Percentiles rank a stretch among this genome's conserved stretches.
Conservation (phyloP, 2,113 vertebrate genomes). For the Apus apus region DNA sequence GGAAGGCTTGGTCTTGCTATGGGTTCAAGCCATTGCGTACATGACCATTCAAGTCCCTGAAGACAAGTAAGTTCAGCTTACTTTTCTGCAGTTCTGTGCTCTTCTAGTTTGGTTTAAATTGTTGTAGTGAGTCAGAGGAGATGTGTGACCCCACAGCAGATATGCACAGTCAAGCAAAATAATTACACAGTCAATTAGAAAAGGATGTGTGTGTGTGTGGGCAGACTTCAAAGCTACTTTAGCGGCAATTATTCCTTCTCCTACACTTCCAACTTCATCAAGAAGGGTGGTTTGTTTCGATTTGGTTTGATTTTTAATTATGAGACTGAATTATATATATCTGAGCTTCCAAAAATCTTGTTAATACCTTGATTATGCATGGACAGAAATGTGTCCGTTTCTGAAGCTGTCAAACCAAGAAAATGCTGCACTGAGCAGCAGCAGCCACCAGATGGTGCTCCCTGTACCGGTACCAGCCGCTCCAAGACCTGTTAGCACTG, state of each 20-base stretch:
- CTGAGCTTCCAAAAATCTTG: not conserved
- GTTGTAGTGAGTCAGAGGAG: not conserved
- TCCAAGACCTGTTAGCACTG: not conserved
- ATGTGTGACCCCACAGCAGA: not conserved
- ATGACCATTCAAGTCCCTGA: not conserved
- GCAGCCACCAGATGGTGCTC: constrained; percentile 48
- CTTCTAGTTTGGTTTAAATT: not conserved
- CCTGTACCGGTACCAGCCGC: not conserved
- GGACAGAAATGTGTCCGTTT: not conserved
- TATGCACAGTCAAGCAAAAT: not conserved
- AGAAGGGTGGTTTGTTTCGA: not conserved
- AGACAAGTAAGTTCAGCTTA: not conserved
- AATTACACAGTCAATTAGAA: not conserved
- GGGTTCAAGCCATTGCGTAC: not conserved
- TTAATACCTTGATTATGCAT: not conserved
- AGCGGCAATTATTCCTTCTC: not conserved
- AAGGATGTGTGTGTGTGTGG: fast-evolving
- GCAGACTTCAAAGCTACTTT: not conserved
- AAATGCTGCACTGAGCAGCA: not conserved
- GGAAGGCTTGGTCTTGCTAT: not conserved
- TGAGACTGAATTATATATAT: not conserved
- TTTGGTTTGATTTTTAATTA: not conserved
- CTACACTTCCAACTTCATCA: not conserved
- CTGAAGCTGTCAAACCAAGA: not conserved
- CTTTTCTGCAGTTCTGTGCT: not conserved